Conservation (phyloP, 1,140 invertebrate genomes). For the Ridgeia piscesae region DNA sequence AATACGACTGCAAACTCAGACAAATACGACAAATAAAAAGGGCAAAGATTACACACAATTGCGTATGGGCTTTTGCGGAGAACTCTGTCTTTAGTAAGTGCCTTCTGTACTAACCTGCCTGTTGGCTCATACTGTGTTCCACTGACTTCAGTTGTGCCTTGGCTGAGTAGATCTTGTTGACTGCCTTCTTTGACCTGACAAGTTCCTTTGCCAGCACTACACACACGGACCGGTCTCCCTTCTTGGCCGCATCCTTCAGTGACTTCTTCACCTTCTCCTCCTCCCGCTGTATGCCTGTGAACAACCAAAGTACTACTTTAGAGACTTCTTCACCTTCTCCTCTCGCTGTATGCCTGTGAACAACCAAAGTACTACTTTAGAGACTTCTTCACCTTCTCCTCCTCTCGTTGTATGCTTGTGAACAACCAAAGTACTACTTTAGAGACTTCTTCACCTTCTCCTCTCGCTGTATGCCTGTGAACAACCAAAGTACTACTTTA, state of each 20-base stretch:
- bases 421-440: conserved; percentile 17
- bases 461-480: too few relatives aligned
- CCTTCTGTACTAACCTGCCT: conserved; percentile 70
- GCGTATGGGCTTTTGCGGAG: too few relatives aligned
- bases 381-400: neutral
- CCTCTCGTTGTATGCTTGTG: neutral
- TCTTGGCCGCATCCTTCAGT: conserved; percentile 94
- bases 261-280: conserved; percentile 95
- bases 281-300: conserved; percentile 85
- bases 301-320: conserved; percentile 10
- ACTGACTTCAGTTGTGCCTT: conserved; percentile 98
- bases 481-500: too few relatives aligned
- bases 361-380: neutral
- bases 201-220: conserved; percentile 94
- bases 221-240: conserved; percentile 93
- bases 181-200: conserved; percentile 83
- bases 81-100: too few relatives aligned
- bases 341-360: neutral
- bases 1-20: too few relatives aligned
- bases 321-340: conserved; percentile 6
- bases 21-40: too few relatives aligned
- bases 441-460: neutral
- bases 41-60: too few relatives aligned
- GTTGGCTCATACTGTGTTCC: conserved; percentile 96
- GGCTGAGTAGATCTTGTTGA: conserved; percentile 88